Conservation (phyloP, 2,888 invertebrate genomes). For the Gari tellinella region DNA sequence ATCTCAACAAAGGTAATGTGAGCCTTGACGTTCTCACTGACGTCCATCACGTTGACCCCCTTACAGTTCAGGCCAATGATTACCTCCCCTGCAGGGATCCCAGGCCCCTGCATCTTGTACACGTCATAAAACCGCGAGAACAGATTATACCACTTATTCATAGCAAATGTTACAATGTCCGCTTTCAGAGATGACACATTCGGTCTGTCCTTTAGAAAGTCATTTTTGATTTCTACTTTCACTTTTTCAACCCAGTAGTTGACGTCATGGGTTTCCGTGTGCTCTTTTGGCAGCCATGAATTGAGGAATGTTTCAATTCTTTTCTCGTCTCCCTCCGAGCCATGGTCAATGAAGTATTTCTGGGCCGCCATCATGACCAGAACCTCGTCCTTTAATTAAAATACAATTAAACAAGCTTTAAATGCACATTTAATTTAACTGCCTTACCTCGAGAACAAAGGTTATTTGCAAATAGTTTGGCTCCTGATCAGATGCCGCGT, state of each 20-base stretch:
- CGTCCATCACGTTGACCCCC: conserved; percentile 74
- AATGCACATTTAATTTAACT: too few relatives aligned
- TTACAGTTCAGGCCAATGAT: conserved; percentile 74
- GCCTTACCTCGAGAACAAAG: too few relatives aligned
- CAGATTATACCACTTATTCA: conserved; percentile 72
- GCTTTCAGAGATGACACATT: conserved; percentile 61
- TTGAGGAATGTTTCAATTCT: conserved; percentile 71
- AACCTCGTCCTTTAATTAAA: conserved; percentile 76
- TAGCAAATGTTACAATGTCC: conserved; percentile 74
- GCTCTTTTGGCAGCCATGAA: conserved; percentile 70
- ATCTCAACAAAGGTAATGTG: conserved; percentile 72
- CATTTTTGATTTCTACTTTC: conserved; percentile 61
- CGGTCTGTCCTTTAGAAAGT: conserved; percentile 61
- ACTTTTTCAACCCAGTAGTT: conserved; percentile 62
- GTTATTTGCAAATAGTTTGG: too few relatives aligned
- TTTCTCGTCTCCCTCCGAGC: conserved; percentile 52
- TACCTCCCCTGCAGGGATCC: conserved; percentile 57
- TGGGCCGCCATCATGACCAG: conserved; percentile 73
- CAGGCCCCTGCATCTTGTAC: conserved; percentile 62
- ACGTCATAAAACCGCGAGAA: conserved; percentile 79
- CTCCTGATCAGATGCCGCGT: too few relatives aligned
- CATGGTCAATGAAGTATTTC: conserved; percentile 72
- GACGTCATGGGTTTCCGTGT: conserved; percentile 46
- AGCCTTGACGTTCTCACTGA: conserved; percentile 69
- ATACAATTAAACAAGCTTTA: too few relatives aligned